Percentiles rank a stretch among this genome's conserved stretches.
phyloP scores from a whole-genome alignment of 2,113 vertebrate genomes.

The Rhynchopsitta pachyrhyncha region DNA sequence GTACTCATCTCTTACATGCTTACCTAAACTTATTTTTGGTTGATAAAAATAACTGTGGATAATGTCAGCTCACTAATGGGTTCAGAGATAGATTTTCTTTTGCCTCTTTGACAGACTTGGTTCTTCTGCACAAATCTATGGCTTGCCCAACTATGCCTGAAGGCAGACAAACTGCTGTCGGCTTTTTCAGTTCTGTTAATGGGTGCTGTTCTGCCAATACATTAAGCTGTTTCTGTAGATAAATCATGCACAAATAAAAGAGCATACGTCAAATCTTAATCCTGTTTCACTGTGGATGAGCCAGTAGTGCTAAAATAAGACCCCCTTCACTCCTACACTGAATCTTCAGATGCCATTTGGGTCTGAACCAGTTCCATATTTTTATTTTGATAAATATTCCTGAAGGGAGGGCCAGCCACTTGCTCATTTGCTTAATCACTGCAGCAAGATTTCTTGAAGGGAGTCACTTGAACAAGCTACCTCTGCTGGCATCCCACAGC shows the following conservation, averaged over 20 bases:
- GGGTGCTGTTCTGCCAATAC: background rate
- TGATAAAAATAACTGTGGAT: background rate
- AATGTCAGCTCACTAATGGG: conserved; percentile 13
- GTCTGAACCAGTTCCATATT: background rate
- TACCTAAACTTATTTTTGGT: background rate
- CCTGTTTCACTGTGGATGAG: background rate
- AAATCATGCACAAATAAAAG: conserved; percentile 48
- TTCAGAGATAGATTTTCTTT: conserved; percentile 2
- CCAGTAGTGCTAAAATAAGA: conserved; percentile 40
- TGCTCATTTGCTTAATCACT: background rate
- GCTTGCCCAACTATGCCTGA: background rate
- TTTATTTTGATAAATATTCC: conserved; percentile 4
- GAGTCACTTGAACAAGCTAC: background rate
- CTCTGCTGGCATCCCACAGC: background rate
- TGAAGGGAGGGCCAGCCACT: background rate
- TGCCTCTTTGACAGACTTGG: background rate
- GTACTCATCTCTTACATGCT: background rate
- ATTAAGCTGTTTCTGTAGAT: conserved; percentile 49
- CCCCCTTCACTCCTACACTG: background rate
- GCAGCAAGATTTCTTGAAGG: background rate
- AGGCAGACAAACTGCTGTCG: background rate
- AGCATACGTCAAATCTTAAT: conserved; percentile 12
- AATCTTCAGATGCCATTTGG: background rate
- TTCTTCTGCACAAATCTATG: background rate
- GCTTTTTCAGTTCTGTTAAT: conserved; percentile 8